phyloP scores from a whole-genome alignment of 2,113 vertebrate species.

The Stigmatopora argus region DNA sequence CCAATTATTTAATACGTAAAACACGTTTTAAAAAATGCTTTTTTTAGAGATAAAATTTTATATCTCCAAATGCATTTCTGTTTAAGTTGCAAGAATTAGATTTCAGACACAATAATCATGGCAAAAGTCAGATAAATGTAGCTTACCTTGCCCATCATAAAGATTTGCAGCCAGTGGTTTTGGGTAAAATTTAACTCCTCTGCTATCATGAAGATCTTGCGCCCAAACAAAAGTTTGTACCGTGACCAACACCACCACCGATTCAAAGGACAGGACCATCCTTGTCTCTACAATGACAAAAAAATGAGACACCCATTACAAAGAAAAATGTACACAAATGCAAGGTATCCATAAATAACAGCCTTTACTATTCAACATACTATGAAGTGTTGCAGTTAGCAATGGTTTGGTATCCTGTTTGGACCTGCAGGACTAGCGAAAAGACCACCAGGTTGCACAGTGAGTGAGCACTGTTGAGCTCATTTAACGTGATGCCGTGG shows the following conservation, averaged over 20 bases:
- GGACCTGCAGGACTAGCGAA: slow-evolving; percentile 4
- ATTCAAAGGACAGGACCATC: slow-evolving; percentile 64
- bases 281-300: slow-evolving; percentile 36
- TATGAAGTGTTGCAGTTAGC: slow-evolving; percentile 6
- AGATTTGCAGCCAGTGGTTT: slow-evolving; percentile 61
- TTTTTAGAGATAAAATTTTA: too few species aligned
- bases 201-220: slow-evolving; percentile 70
- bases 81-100: neutral
- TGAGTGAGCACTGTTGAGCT: slow-evolving; percentile 29
- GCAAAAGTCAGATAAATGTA: neutral
- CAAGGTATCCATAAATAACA: neutral
- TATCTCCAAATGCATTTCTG: neutral
- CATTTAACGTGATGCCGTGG: slow-evolving; percentile 29
- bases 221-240: slow-evolving; percentile 63
- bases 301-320: neutral
- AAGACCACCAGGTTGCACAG: neutral
- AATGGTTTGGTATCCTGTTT: slow-evolving; percentile 14
- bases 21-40: too few species aligned
- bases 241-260: slow-evolving; percentile 70
- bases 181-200: slow-evolving; percentile 51
- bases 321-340: neutral
- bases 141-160: slow-evolving; percentile 65
- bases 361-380: slow-evolving; percentile 11
- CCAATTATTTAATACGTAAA: too few species aligned
- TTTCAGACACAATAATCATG: neutral